Evolutionary conservation across 2,888 invertebrate genomes (phyloP).

Genomic region (Agrenia bidenticulata): DNA sequence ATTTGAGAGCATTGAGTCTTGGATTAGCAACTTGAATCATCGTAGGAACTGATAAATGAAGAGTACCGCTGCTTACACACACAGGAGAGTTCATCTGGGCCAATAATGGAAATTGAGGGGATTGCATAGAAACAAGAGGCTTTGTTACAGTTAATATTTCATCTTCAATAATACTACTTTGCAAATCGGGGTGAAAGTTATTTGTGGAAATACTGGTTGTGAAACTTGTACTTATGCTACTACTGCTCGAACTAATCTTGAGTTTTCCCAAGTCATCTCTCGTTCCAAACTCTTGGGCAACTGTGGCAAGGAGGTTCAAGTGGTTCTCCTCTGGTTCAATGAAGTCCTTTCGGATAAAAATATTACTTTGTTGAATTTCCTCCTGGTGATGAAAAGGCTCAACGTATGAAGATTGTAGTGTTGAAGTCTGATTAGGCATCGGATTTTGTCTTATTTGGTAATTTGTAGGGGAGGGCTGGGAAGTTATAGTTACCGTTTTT

Average conservation of each 20-base stretch:
- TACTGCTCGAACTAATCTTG: slow-evolving; percentile 21
- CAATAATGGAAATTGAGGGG: neutral
- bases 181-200: slow-evolving; percentile 7
- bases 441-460: too few species aligned
- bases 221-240: neutral
- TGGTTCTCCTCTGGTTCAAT: slow-evolving; percentile 40
- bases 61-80: too few species aligned
- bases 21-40: too few species aligned
- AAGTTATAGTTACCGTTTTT: too few species aligned
- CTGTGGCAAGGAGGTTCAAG: slow-evolving; percentile 50
- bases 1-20: slow-evolving; percentile 1
- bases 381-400: neutral
- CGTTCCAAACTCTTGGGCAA: slow-evolving; percentile 50
- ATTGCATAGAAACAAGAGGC: slow-evolving; percentile 7
- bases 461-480: too few species aligned
- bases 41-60: too few species aligned
- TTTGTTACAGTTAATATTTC: too few species aligned
- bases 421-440: too few species aligned
- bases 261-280: slow-evolving; percentile 38
- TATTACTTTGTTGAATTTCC: neutral
- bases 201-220: slow-evolving; percentile 13
- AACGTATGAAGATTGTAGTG: neutral
- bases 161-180: too few species aligned
- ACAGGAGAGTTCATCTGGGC: too few species aligned
- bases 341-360: slow-evolving; percentile 7